Conservation (phyloP, 2,113 vertebrate genomes). For the Danionella cerebrum region DNA sequence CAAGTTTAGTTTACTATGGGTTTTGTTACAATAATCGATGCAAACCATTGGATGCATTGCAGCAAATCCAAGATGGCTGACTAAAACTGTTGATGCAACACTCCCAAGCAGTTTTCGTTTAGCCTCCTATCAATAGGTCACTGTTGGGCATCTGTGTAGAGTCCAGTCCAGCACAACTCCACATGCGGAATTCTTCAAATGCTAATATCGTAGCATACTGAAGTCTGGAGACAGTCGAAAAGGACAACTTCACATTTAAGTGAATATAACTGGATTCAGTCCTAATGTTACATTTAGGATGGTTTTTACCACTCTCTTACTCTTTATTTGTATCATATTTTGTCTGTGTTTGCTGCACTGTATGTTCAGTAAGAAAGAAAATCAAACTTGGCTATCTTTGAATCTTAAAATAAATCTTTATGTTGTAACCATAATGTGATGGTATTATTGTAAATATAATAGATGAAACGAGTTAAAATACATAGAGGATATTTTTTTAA, state of each 20-base stretch:
- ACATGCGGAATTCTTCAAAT: constrained; percentile 1
- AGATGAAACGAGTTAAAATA: too few species aligned
- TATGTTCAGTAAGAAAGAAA: constrained; percentile 34
- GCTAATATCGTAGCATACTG: neutral
- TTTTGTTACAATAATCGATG: constrained; percentile 14
- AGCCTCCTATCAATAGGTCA: constrained; percentile 1
- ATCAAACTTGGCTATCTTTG: constrained; percentile 15
- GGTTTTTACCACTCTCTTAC: constrained; percentile 23
- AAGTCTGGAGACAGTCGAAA: constrained; percentile 5
- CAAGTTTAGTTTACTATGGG: constrained; percentile 19
- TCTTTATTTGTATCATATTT: constrained; percentile 12
- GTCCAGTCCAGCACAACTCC: constrained; percentile 2
- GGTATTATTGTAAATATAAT: too few species aligned
- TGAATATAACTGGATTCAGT: constrained; percentile 35
- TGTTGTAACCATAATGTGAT: constrained; percentile 20
- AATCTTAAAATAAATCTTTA: constrained; percentile 49
- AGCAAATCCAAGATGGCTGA: constrained; percentile 15
- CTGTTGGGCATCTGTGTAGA: constrained; percentile 18
- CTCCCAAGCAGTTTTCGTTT: constrained; percentile 10
- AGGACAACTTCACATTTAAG: constrained; percentile 16
- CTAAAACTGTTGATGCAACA: neutral
- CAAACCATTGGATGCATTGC: constrained; percentile 6
- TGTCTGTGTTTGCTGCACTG: constrained; percentile 41
- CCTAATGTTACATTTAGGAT: constrained; percentile 26
- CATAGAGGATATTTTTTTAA: too few species aligned